phyloP scores from a whole-genome alignment of 2,797 vertebrate species.

The Cyprinella venusta region DNA sequence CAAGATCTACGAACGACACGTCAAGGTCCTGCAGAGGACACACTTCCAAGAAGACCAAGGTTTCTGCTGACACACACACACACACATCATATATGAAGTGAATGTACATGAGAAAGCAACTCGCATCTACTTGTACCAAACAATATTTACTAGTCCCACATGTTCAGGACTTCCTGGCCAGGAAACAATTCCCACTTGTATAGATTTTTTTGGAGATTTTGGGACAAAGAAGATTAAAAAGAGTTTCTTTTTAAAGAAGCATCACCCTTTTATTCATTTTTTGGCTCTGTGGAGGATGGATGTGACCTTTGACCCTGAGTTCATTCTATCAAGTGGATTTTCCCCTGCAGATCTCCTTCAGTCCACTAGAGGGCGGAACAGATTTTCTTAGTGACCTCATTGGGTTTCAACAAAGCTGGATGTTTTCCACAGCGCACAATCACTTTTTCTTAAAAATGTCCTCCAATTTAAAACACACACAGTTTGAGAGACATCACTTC shows the following conservation, averaged over 20 bases:
- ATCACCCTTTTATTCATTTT: neutral
- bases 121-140: neutral
- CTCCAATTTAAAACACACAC: too few species aligned
- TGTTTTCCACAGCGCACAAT: neutral
- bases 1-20: constrained; percentile 92
- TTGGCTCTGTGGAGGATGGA: neutral
- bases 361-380: constrained; percentile 24
- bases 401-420: neutral
- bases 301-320: neutral
- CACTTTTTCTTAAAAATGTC: neutral
- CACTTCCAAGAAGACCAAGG: constrained; percentile 85
- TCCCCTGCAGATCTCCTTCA: neutral
- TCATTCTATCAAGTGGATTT: constrained; percentile 12
- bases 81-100: neutral
- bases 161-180: neutral
- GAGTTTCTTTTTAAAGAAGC: neutral
- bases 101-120: neutral
- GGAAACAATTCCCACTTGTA: neutral
- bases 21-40: constrained; percentile 89
- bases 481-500: neutral
- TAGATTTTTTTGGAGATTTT: neutral
- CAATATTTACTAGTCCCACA: constrained; percentile 50
- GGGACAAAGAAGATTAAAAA: neutral
- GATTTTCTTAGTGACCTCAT: neutral
- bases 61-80: constrained; percentile 70